phyloP scores from a whole-genome alignment of 2,888 invertebrate genomes.

The Muschampia plurimacula region DNA sequence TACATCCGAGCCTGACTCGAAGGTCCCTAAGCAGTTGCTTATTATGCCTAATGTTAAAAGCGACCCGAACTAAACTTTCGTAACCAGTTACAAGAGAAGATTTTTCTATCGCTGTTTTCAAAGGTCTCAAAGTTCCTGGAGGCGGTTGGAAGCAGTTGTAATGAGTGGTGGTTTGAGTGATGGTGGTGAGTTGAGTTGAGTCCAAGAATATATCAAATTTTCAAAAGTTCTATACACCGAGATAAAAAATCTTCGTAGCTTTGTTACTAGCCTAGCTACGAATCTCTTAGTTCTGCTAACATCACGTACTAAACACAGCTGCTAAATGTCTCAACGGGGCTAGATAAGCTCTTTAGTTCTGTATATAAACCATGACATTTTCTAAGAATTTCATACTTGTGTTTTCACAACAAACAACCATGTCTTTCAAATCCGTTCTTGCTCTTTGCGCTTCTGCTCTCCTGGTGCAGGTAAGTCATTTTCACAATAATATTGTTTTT shows the following conservation, averaged over 20 bases:
- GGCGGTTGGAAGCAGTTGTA: too few relatives aligned
- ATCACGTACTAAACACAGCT: background rate
- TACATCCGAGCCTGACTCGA: too few relatives aligned
- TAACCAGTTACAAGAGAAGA: too few relatives aligned
- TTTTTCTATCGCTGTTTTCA: too few relatives aligned
- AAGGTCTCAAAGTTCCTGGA: too few relatives aligned
- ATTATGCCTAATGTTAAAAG: too few relatives aligned
- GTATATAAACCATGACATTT: conserved; percentile 1
- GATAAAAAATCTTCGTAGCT: background rate
- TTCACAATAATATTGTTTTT: background rate
- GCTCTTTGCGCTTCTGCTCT: conserved; percentile 39
- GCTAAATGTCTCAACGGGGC: background rate
- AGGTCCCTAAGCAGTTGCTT: too few relatives aligned
- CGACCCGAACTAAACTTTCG: too few relatives aligned
- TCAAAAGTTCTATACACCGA: too few relatives aligned
- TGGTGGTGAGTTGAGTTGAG: too few relatives aligned
- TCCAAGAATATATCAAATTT: too few relatives aligned
- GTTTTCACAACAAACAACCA: conserved; percentile 26
- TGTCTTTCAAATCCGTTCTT: conserved; percentile 40
- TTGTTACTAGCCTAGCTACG: background rate
- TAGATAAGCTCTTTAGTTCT: conserved; percentile 5
- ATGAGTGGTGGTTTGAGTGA: too few relatives aligned
- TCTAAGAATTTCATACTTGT: background rate
- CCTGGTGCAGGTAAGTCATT: conserved; percentile 39
- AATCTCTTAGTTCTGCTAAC: background rate